Evolutionary conservation across 1,140 invertebrate genomes (phyloP), one percentile per base, ranked within the genome.

Genomic region (Steinernema khuongi): DNA sequence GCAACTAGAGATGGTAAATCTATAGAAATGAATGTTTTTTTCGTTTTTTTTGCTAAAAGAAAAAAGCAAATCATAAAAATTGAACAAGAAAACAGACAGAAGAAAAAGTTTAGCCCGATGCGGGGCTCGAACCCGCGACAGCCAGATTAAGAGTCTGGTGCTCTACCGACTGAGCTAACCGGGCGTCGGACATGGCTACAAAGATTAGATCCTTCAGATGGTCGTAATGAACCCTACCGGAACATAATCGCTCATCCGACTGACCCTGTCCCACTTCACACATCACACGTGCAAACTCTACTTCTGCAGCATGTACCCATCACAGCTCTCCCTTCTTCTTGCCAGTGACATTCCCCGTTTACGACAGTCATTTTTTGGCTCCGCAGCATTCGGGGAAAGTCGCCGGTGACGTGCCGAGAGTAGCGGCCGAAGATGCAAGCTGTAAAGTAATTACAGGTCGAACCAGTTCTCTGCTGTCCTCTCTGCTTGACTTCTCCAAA

Each of bases 131-230:
- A 82, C 81, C 81, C 81, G 79, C 74, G 82, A 83, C 82, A 83
- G 71, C 80, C 80, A 83, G 81, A 81, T 82, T 82, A 82, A 83
- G 81, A 83, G 81, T 84, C 82, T 82, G 80, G 82, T 83, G 82
- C 81, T 82, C 82, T 82, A 83, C 82, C 82, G 82, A 82, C 81
- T 83, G 81, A 83, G 81, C 82, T 82, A 84, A 81, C 81, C 81
- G 77, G 79, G 81, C 80, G 66, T 41, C 36, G 36, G n/a, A n/a
- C n/a, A n/a, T n/a, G n/a, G n/a, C n/a, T n/a, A n/a, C n/a, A n/a
- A n/a, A n/a, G n/a, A n/a, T n/a, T n/a, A n/a, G n/a, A n/a, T n/a
- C n/a, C n/a, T n/a, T n/a, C n/a, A n/a, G n/a, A n/a, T n/a, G n/a
- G n/a, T n/a, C n/a, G n/a, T n/a, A n/a, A n/a, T n/a, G n/a, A n/a